phyloP scores from a whole-genome alignment of 1,140 invertebrate genomes.

The Ips nitidus region DNA sequence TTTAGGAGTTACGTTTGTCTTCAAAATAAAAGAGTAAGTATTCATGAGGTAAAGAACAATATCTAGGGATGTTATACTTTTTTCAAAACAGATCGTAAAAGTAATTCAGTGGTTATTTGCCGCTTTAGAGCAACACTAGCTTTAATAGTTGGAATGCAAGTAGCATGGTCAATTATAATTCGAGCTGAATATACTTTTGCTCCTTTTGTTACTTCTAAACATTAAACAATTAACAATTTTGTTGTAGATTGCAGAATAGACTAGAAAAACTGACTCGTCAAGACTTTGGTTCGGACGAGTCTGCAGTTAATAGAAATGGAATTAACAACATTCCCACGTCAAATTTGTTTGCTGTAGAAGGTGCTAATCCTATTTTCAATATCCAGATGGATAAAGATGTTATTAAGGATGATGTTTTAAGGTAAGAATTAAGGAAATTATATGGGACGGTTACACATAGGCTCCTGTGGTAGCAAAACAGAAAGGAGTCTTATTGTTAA shows the following conservation, averaged over 20 bases:
- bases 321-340: constrained; percentile 60
- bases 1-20: constrained; percentile 54
- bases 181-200: too few species aligned
- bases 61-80: neutral
- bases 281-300: constrained; percentile 64
- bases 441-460: neutral
- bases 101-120: too few species aligned
- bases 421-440: constrained; percentile 6
- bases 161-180: too few species aligned
- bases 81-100: too few species aligned
- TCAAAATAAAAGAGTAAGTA: constrained; percentile 57
- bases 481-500: neutral
- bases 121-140: too few species aligned
- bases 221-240: constrained; percentile 2
- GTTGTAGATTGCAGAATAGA: constrained; percentile 51
- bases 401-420: constrained; percentile 45
- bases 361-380: constrained; percentile 67
- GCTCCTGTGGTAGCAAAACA: neutral
- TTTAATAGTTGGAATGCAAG: too few species aligned
- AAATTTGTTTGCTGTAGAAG: constrained; percentile 67
- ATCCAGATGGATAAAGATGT: constrained; percentile 53
- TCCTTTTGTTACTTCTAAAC: too few species aligned
- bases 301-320: constrained; percentile 59
- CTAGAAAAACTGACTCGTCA: constrained; percentile 60
- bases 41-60: neutral